A percentile compares a stretch with the other conserved stretches of the same genome.
Conservation (phyloP, 2,797 vertebrate genomes). For the Threskiornis aethiopicus region DNA sequence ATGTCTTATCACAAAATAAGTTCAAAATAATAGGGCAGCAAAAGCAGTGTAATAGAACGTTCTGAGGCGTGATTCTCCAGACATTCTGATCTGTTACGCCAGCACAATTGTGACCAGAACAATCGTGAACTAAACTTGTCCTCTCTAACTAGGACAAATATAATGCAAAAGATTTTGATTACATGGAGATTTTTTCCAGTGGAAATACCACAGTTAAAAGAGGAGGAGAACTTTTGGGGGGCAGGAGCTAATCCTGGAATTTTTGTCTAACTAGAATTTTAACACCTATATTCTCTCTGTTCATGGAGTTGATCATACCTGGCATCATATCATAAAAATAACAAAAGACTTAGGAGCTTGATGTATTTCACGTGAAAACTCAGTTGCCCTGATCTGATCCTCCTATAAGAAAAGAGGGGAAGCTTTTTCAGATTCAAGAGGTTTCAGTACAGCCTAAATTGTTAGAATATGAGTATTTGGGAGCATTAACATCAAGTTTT, state of each 20-base stretch:
- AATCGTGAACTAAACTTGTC: background rate
- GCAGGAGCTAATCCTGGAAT: background rate
- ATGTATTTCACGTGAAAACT: background rate
- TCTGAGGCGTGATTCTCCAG: background rate
- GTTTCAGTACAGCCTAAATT: background rate
- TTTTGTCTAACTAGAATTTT: background rate
- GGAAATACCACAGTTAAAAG: background rate
- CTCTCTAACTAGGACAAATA: background rate
- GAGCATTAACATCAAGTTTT: background rate
- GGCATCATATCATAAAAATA: background rate
- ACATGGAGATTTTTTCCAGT: background rate
- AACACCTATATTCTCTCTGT: fast-evolving
- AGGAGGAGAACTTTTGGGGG: background rate
- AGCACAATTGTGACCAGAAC: background rate
- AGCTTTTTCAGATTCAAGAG: background rate
- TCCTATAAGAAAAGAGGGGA: background rate
- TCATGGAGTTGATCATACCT: background rate
- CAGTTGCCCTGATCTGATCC: background rate
- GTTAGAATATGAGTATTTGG: background rate
- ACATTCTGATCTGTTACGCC: background rate
- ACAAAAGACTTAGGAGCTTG: background rate
- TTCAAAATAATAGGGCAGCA: background rate
- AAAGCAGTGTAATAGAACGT: background rate
- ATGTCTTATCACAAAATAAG: background rate
- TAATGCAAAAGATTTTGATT: background rate